Evolutionary conservation across 1,140 invertebrate genomes (phyloP).

Genomic region (Mizuhopecten yessoensis): DNA sequence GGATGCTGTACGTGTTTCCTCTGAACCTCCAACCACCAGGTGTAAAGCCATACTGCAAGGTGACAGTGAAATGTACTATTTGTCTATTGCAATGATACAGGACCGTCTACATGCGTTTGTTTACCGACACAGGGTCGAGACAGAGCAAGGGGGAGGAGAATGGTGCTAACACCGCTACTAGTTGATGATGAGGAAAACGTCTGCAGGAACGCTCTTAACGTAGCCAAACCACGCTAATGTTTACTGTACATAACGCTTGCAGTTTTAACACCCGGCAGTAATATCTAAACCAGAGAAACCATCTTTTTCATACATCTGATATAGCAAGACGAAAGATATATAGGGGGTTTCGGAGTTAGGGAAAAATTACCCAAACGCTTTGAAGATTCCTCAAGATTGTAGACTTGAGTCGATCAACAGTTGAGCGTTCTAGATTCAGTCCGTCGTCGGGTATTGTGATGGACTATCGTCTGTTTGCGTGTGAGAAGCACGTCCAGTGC

Average conservation of each 20-base stretch:
- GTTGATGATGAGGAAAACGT: not conserved
- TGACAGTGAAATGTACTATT: constrained; percentile 33
- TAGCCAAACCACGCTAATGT: not conserved
- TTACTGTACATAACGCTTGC: not conserved
- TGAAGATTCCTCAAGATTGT: not conserved
- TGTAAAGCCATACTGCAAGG: not conserved
- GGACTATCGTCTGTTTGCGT: not conserved
- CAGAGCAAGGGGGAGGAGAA: not conserved
- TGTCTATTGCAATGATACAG: not conserved
- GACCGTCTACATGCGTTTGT: not conserved
- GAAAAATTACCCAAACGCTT: constrained; percentile 33
- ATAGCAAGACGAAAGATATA: not conserved
- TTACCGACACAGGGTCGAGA: not conserved
- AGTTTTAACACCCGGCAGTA: not conserved
- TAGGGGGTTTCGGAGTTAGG: not conserved
- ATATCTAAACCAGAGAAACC: constrained; percentile 16
- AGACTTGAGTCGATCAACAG: not conserved
- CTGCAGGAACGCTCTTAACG: not conserved
- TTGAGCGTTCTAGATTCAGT: not conserved
- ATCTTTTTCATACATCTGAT: constrained; percentile 6
- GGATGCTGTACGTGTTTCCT: not conserved
- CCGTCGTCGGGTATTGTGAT: not conserved
- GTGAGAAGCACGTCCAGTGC: not conserved
- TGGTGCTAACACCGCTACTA: not conserved
- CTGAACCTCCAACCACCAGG: not conserved